These are phyloP conservation scores for Pentalonia nigronervosa DNA, from an alignment of 1,140 invertebrate genomes.

Conservation along the genomic window DNA sequence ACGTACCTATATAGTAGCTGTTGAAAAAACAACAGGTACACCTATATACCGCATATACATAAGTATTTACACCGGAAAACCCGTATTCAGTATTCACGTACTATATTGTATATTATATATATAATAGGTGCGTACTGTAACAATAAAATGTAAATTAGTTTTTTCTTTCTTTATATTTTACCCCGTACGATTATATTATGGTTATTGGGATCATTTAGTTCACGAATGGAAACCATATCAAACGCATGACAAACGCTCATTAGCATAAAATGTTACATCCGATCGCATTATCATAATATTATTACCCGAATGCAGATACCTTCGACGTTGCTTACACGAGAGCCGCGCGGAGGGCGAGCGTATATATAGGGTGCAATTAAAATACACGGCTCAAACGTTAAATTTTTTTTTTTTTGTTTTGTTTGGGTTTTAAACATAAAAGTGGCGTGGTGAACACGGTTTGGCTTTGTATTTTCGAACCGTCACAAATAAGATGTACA, in stretches of 20 bases:
- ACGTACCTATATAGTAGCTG: not conserved
- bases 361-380: not conserved
- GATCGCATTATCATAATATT: conserved; percentile 29
- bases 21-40: not conserved
- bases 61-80: conserved; percentile 10
- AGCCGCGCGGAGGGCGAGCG: not conserved
- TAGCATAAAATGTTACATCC: conserved; percentile 31
- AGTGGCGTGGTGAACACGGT: not conserved
- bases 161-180: too few species aligned
- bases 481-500: not conserved
- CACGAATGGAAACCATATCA: conserved; percentile 28
- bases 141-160: conserved; percentile 4
- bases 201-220: conserved; percentile 27
- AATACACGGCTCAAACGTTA: not conserved
- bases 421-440: not conserved
- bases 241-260: not conserved
- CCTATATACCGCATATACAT: not conserved
- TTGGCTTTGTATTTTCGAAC: not conserved
- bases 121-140: not conserved
- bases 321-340: not conserved
- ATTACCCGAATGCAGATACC: not conserved
- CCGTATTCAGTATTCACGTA: not conserved
- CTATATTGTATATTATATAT: not conserved
- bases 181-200: not conserved
- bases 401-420: not conserved